Percentiles rank a stretch among this genome's conserved stretches.
These are phyloP conservation scores for Parazoanthus swiftii DNA, from an alignment of 92 coral and sea anemone species.

Conservation along the genomic window DNA sequence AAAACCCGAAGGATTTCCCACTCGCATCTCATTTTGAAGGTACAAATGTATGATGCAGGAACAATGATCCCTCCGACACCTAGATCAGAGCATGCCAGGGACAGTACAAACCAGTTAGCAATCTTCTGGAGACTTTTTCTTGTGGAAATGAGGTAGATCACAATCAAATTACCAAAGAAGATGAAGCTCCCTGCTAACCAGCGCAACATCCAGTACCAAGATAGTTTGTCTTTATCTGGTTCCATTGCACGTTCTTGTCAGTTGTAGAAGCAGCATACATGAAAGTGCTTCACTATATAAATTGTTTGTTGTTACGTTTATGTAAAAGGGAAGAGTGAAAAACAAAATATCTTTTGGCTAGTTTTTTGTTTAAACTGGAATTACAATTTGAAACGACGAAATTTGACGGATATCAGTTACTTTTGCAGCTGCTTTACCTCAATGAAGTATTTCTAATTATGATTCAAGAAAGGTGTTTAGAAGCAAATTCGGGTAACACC, in stretches of 20 bases:
- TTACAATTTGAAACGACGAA: neutral
- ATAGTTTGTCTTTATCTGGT: neutral
- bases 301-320: neutral
- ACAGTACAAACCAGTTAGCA: constrained; percentile 7
- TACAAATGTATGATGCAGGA: constrained; percentile 13
- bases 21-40: constrained; percentile 3
- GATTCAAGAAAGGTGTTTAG: no score
- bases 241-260: neutral
- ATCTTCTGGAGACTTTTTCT: neutral
- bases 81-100: constrained; percentile 8
- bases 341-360: neutral
- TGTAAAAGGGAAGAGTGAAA: neutral
- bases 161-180: neutral
- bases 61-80: constrained; percentile 11
- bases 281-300: neutral
- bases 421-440: neutral
- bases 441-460: neutral
- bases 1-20: neutral
- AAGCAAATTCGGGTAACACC: no score
- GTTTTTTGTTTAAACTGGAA: neutral
- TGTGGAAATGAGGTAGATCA: constrained; percentile 16
- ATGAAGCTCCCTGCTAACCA: neutral
- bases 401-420: neutral
- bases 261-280: no score
- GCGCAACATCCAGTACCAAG: constrained; percentile 6